Base-by-base conservation (phyloP, 1,140 invertebrate species). In the Camponotus vicinus region DNA sequence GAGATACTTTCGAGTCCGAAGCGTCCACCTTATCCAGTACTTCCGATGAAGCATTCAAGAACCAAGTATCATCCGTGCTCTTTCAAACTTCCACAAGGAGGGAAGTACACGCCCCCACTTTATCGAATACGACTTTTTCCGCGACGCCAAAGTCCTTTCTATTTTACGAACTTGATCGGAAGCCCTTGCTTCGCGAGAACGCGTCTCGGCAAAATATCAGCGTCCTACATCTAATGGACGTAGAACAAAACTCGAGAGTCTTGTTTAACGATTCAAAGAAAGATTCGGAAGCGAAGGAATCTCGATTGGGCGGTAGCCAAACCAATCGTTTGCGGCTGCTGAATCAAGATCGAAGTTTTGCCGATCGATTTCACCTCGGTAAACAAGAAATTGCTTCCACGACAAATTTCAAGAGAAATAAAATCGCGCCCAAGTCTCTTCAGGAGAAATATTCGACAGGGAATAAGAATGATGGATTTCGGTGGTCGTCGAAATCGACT, bases 81-180 rank as follows among this genome's bases (percentile, higher is more conserved):
- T 63, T 63, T 73, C 40, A 59, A 15, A 71, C 66, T 15, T 42
- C 67, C 11, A 45, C 79, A 52, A 42, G 27, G 45, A 45, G 18
- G 37, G 11, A 82, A 32, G 78, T 71, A 15, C 15, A 80, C 67
- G 37, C 37, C 40, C 9, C 55, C 37, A 18, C 52, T 73, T 66
- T 45, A 82, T 13, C 78, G 66, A 57, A 49, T 37, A 32, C 37
- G 34, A 59, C 37, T 71, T 42, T 32, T 15, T 70, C 49, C n/a
- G 13, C 52, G 37, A 70, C 52, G 78, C n/a, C 55, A 6, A 45
- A 34, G 79, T 73, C 52, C 57, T 83, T 83, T 61, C 69, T 75
- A 75, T 82, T 82, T 61, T 82, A 73, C 55, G 55, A 82, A 7
- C 40, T 40, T 11, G 67, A 3, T 32, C 66, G 37, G 40, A 61